Percentiles rank a stretch among this genome's conserved stretches.
Evolutionary conservation across 2,888 invertebrate genomes (phyloP).

Genomic region (Eupithecia exiguata): DNA sequence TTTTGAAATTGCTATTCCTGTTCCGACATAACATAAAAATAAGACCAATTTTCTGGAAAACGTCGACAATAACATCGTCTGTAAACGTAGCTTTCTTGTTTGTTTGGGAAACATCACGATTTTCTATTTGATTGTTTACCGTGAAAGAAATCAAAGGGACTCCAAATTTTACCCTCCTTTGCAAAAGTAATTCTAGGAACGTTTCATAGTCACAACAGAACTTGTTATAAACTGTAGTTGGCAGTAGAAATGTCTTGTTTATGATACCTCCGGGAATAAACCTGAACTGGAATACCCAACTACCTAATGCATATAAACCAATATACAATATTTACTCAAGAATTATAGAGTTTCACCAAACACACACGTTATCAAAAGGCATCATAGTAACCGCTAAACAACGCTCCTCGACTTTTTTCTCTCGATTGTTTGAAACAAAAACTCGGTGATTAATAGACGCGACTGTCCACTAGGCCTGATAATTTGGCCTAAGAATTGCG

Average conservation of each 20-base stretch:
- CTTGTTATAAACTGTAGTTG: background rate
- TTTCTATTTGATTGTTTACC: slow-evolving; percentile 33
- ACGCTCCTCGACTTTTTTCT: too few relatives aligned
- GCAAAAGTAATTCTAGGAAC: background rate
- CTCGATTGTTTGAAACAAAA: too few relatives aligned
- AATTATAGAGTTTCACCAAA: too few relatives aligned
- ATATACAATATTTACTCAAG: background rate
- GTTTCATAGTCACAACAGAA: slow-evolving; percentile 11
- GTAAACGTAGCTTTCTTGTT: slow-evolving; percentile 37
- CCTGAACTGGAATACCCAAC: background rate
- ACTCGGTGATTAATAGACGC: too few relatives aligned
- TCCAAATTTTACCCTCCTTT: slow-evolving; percentile 18
- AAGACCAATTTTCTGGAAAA: slow-evolving; percentile 35
- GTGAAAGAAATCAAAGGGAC: slow-evolving; percentile 30
- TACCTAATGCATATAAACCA: background rate
- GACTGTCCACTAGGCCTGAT: too few relatives aligned
- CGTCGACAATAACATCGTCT: slow-evolving; percentile 39
- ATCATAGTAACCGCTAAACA: too few relatives aligned
- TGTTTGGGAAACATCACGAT: slow-evolving; percentile 38
- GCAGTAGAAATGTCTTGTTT: slow-evolving; percentile 3
- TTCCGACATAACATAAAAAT: slow-evolving; percentile 33
- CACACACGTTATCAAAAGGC: too few relatives aligned
- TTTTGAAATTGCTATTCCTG: slow-evolving; percentile 33
- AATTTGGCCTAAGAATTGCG: too few relatives aligned
- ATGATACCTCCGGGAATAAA: background rate